Percentiles rank a stretch among this genome's conserved stretches.
Evolutionary conservation across 2,113 vertebrate genomes (phyloP).

Genomic region (Genyomyrus donnyi): DNA sequence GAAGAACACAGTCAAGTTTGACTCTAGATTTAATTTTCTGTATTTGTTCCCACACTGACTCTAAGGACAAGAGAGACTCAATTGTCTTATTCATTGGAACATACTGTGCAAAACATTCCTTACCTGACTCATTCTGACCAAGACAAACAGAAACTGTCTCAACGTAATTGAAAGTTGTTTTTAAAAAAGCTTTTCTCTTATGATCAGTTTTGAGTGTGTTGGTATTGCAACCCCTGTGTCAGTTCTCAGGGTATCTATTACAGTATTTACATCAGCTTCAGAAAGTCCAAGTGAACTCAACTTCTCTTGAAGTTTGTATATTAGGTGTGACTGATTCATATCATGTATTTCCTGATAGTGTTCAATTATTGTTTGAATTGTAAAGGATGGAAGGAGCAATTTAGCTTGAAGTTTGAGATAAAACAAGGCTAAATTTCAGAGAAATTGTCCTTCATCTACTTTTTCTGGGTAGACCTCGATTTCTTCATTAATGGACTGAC

Average conservation of each 20-base stretch:
- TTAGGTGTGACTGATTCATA: not conserved
- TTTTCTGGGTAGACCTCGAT: not conserved
- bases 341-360: not conserved
- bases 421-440: too few relatives aligned
- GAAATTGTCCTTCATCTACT: not conserved
- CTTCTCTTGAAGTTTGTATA: slow-evolving; percentile 2
- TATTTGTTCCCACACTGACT: not conserved
- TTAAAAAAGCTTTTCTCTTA: not conserved
- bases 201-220: too few relatives aligned
- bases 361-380: slow-evolving; percentile 16
- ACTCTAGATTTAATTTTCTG: not conserved
- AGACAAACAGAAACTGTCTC: not conserved
- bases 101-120: slow-evolving; percentile 9
- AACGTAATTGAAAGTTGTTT: not conserved
- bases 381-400: not conserved
- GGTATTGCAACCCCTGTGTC: too few relatives aligned
- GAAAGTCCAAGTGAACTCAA: not conserved
- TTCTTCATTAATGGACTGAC: not conserved
- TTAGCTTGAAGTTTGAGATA: too few relatives aligned
- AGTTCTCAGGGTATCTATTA: too few relatives aligned
- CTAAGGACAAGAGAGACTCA: not conserved
- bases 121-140: slow-evolving; percentile 9
- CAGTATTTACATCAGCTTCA: too few relatives aligned
- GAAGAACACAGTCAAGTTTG: not conserved
- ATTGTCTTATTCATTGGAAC: not conserved